Percentiles rank a stretch among this genome's conserved stretches.
phyloP scores from a whole-genome alignment of 2,888 invertebrate genomes.

The Drosophila parthenogenetica region DNA sequence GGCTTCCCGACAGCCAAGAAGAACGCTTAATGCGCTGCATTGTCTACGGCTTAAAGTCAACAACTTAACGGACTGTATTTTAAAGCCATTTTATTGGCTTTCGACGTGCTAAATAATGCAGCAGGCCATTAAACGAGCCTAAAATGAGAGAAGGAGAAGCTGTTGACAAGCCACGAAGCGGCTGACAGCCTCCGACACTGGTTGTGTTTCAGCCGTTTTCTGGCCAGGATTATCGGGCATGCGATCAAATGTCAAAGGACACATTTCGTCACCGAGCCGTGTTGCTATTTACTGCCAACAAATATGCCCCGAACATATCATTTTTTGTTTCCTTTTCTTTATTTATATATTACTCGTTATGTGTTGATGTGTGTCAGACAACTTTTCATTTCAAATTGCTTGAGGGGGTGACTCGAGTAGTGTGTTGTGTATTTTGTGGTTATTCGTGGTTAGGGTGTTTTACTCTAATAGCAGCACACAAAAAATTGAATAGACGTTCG shows the following conservation, averaged over 20 bases:
- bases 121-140: conserved; percentile 64
- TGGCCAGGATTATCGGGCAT: conserved; percentile 45
- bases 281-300: conserved; percentile 77
- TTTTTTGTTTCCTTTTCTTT: conserved; percentile 39
- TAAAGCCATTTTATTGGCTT: conserved; percentile 70
- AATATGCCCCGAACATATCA: conserved; percentile 57
- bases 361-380: conserved; percentile 66
- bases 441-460: conserved; percentile 35
- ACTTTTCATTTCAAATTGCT: conserved; percentile 79
- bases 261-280: conserved; percentile 70
- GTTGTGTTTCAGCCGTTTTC: neutral
- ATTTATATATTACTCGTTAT: conserved; percentile 32
- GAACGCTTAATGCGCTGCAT: conserved; percentile 62
- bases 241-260: conserved; percentile 80
- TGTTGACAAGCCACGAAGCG: conserved; percentile 59
- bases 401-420: conserved; percentile 36
- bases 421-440: neutral
- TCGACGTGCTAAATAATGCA: conserved; percentile 71
- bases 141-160: conserved; percentile 17
- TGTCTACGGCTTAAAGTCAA: conserved; percentile 67
- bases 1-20: neutral
- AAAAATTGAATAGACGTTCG: conserved; percentile 75
- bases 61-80: conserved; percentile 64
- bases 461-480: conserved; percentile 63
- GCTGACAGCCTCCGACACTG: conserved; percentile 12